Base-by-base conservation (phyloP, 2,113 vertebrate genomes). In the Mustela nigripes region DNA sequence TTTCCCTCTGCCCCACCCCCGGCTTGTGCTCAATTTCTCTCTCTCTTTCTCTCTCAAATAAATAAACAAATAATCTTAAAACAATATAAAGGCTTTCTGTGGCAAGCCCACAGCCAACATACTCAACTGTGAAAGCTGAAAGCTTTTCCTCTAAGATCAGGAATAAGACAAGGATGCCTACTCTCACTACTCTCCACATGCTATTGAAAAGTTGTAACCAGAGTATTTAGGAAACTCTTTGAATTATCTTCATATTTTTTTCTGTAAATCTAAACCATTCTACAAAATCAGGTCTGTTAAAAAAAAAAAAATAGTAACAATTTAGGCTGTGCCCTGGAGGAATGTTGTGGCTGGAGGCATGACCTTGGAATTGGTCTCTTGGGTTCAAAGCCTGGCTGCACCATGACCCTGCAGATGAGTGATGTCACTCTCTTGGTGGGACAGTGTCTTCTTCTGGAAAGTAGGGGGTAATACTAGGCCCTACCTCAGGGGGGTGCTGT, bases 181-280 rank as follows among this genome's bases (percentile, higher is more conserved):
- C 85, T 82, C 63, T 81, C 28, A 4, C 42, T 16, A 63, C 26
- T 74, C 42, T 79, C 31, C 18, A 19, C 60, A 79, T 42, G 9
- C n/a, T 42, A 45, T 79, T 21, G 36, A 33, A 78, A 67, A 67
- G 92, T 79, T n/a, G 42, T 63, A 42, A 65, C 56, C 69, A 63
- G 26, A 89, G 58, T 79, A 26, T 33, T 74, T 82, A 50, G 85
- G 88, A 89, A 89, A 74, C 33, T 8, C 33, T 39, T 28, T 85
- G 1, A 36, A n/a, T 69, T 76, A 85, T 42, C 73, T 56, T 82
- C 58, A 73, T 21, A 28, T 71, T 89, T 89, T 89, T 96, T 97
- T 95, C 78, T 85, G 9, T 56, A 69, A 84, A 91, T 81, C 86
- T 76, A 69, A 91, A 89, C 45, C 2, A 21, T 53, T 90, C 87